Conservation (phyloP, 2,888 invertebrate species). For the Temnothorax ravouxi region DNA sequence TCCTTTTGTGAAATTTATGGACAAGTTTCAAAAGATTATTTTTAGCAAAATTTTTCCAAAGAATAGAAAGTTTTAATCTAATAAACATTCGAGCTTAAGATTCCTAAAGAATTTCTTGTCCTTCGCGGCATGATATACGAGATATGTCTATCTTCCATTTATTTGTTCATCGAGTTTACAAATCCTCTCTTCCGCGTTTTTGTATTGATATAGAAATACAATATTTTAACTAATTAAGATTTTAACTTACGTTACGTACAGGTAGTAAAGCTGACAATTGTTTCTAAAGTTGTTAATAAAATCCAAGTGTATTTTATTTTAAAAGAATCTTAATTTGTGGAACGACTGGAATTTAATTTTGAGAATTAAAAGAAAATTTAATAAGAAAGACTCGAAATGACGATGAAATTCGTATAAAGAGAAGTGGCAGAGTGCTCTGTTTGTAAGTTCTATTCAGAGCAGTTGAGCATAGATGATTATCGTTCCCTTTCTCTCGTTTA, state of each 20-base stretch:
- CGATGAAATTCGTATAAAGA: background rate
- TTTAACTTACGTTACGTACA: background rate
- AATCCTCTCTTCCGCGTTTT: background rate
- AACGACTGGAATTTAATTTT: background rate
- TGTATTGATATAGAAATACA: background rate
- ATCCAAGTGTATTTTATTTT: background rate
- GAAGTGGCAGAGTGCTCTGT: background rate
- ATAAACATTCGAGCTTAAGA: background rate
- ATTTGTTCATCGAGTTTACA: background rate
- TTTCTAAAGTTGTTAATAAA: background rate
- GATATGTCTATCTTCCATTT: background rate
- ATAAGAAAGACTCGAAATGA: background rate
- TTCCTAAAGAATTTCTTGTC: background rate
- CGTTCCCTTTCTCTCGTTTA: background rate
- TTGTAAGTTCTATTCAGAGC: background rate
- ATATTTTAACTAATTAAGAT: background rate
- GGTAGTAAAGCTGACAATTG: background rate
- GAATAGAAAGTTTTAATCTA: background rate
- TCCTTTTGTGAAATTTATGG: background rate
- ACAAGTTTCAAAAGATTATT: background rate
- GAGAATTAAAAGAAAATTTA: background rate
- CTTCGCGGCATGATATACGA: background rate
- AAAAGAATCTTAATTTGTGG: background rate
- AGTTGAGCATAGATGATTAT: constrained; percentile 25
- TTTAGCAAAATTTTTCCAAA: background rate